Evolutionary conservation across 2,797 vertebrate species (phyloP).

Genomic region (Sylvilagus floridanus): DNA sequence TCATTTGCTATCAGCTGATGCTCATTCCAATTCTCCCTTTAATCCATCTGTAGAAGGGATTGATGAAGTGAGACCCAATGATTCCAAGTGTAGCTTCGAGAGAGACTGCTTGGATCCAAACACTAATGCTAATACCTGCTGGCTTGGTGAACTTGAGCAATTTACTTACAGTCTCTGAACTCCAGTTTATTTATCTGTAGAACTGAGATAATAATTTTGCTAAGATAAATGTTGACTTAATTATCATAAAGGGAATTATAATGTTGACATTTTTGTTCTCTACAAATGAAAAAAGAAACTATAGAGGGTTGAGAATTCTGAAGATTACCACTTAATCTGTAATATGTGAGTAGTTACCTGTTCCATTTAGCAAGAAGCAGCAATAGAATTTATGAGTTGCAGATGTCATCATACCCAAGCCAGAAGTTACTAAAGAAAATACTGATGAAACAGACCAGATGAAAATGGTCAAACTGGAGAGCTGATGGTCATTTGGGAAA

Average conservation of each 20-base stretch:
- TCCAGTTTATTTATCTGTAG: neutral
- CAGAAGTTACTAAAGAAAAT: neutral
- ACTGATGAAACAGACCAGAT: neutral
- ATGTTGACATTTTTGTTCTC: neutral
- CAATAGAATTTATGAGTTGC: neutral
- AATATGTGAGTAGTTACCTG: neutral
- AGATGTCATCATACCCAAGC: neutral
- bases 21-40: neutral
- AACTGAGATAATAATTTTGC: neutral
- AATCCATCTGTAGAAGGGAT: neutral
- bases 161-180: neutral
- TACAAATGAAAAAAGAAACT: slow-evolving; percentile 38
- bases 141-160: neutral
- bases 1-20: neutral
- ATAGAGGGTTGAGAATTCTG: neutral
- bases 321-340: neutral
- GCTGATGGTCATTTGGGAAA: neutral
- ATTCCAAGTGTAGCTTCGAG: neutral
- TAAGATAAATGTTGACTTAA: neutral
- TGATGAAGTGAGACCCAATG: neutral
- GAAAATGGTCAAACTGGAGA: neutral
- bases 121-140: neutral
- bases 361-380: neutral
- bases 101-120: neutral
- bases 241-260: neutral